Base-by-base conservation (phyloP, 2,888 invertebrate genomes). In the Aricia artaxerxes region DNA sequence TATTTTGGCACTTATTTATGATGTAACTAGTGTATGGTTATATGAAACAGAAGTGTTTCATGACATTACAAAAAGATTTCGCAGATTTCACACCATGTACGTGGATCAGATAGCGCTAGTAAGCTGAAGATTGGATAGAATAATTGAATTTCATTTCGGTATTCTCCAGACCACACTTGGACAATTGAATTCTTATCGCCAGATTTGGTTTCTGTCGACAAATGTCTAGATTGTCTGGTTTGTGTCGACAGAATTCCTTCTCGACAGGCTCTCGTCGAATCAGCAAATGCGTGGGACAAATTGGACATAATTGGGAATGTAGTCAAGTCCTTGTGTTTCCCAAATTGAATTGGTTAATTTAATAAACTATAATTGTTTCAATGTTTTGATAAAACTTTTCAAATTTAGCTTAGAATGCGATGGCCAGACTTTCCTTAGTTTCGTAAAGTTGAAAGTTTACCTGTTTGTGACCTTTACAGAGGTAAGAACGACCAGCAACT, bases 211-310 rank as follows among this genome's bases (percentile, higher is more conserved):
- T 9, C 24, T 24, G 64, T 64, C 24, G 64, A 64, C 31, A 24
- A 64, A 31, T 64, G n/a, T n/a, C 60, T 61, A 61, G 60, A 61
- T 61, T n/a, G 60, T 61, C 60, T 61, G 53, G 53, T 61, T n/a
- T 24, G n/a, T 61, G n/a, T 61, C 60, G n/a, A 61, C 60, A 53
- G 7, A 64, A 53, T 53, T 64, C 31, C 31, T 31, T 7, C 2
- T 64, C 69, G 35, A 69, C 69, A 69, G 13, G 13, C 31, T 61
- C 24, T 69, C 35, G 69, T 35, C 4, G 11, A 69, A 69, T 69
- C 35, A 35, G 35, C 69, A 35, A 35, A 69, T 35, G 69, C 35
- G 69, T 35, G 69, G 69, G 11, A 35, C 69, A 69, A 69, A 69
- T 35, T 13, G 9, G 31, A 64, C 64, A 64, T 60, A 16, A 31